Percentiles rank a stretch among this genome's conserved stretches.
Conservation (phyloP, 2,113 vertebrate species). For the Daubentonia madagascariensis region DNA sequence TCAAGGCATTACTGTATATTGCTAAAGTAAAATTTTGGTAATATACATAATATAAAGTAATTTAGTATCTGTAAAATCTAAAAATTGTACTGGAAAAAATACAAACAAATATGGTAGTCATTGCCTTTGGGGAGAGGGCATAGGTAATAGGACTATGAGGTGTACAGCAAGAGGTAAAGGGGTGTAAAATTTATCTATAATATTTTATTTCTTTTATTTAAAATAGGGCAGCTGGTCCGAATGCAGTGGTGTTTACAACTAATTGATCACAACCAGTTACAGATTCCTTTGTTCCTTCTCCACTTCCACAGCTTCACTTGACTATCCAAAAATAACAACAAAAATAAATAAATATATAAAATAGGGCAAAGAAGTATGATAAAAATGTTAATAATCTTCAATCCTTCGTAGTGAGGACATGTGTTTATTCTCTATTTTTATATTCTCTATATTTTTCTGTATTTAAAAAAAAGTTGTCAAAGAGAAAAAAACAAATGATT, state of each 20-base stretch:
- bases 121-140: background rate
- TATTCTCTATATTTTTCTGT: background rate
- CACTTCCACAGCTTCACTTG: no score
- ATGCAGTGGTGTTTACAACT: no score
- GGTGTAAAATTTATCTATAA: background rate
- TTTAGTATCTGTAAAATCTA: background rate
- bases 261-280: no score
- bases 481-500: background rate
- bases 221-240: background rate
- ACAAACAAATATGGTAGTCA: background rate
- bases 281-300: no score
- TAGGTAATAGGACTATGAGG: background rate
- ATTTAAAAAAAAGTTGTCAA: background rate
- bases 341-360: no score
- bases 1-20: background rate
- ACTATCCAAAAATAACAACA: no score
- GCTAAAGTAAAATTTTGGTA: background rate
- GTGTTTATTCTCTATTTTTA: background rate
- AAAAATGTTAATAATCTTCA: background rate
- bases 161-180: background rate
- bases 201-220: slow-evolving; percentile 16
- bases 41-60: background rate
- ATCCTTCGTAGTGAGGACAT: background rate
- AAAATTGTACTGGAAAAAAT: background rate
- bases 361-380: background rate